Conservation (phyloP, 2,113 vertebrate species). For the Ptychochromis oligacanthus region DNA sequence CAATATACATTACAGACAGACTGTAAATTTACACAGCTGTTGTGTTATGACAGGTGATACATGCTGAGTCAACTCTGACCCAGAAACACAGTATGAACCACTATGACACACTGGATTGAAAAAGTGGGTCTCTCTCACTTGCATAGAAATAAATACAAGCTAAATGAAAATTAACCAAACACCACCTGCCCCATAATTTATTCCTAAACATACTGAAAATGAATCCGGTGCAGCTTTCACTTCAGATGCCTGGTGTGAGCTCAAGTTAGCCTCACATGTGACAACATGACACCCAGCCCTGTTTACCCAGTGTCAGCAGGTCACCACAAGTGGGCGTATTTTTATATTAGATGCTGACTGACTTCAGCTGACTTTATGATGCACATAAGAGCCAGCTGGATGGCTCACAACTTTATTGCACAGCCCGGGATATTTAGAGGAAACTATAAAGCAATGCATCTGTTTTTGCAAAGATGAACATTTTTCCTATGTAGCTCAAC, state of each 20-base stretch:
- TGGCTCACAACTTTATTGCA: not conserved
- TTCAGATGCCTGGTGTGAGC: not conserved
- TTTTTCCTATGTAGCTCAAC: no score
- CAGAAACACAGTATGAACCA: constrained; percentile 8
- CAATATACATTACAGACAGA: not conserved
- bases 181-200: constrained; percentile 22
- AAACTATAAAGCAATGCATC: not conserved
- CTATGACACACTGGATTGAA: not conserved
- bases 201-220: not conserved
- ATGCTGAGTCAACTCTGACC: constrained; percentile 22
- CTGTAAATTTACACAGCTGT: constrained; percentile 19
- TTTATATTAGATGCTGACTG: not conserved
- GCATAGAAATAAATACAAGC: not conserved
- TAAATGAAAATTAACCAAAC: not conserved
- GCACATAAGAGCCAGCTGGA: constrained; percentile 16
- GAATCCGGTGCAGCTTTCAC: not conserved
- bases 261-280: not conserved
- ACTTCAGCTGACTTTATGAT: constrained; percentile 14
- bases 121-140: not conserved
- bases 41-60: not conserved
- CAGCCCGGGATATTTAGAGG: not conserved
- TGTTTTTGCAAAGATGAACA: not conserved
- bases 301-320: not conserved
- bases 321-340: not conserved
- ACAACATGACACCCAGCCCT: not conserved